Percentiles rank a stretch among this genome's conserved stretches.
These are phyloP conservation scores for Koerneria pararmatus DNA, from an alignment of 2,888 invertebrate species.

Conservation along the genomic window DNA sequence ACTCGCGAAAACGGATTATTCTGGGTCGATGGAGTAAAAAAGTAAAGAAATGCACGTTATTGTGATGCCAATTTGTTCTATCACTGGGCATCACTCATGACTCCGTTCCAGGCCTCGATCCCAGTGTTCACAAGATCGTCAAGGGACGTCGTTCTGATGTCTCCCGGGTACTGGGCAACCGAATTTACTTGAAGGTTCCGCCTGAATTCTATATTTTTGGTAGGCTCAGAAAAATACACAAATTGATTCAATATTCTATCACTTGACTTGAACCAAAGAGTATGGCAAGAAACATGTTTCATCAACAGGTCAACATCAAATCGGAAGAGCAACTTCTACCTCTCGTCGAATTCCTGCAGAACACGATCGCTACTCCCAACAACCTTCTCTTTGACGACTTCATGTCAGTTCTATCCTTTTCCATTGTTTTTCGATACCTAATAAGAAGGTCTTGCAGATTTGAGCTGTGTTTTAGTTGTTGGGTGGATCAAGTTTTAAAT, in stretches of 20 bases:
- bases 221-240: too few relatives aligned
- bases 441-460: too few relatives aligned
- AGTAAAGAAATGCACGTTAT: too few relatives aligned
- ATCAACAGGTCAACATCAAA: slow-evolving; percentile 34
- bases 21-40: too few relatives aligned
- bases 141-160: slow-evolving; percentile 47
- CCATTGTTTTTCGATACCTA: slow-evolving; percentile 22
- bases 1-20: too few relatives aligned
- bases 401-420: slow-evolving; percentile 35
- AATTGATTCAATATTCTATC: background rate
- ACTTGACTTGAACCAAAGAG: background rate
- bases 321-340: slow-evolving; percentile 47
- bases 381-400: slow-evolving; percentile 57
- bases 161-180: slow-evolving; percentile 54
- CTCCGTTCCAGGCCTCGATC: slow-evolving; percentile 42
- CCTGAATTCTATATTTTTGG: slow-evolving; percentile 23
- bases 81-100: too few relatives aligned
- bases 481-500: too few relatives aligned
- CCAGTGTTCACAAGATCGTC: slow-evolving; percentile 56
- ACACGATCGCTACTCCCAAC: slow-evolving; percentile 55
- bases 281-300: background rate
- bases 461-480: too few relatives aligned
- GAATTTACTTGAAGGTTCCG: slow-evolving; percentile 54
- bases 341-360: slow-evolving; percentile 53
- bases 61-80: too few relatives aligned